Evolutionary conservation across 2,113 vertebrate genomes (phyloP), one percentile per base, ranked within the genome.

Genomic region (Brachyhypopomus occidentalis): DNA sequence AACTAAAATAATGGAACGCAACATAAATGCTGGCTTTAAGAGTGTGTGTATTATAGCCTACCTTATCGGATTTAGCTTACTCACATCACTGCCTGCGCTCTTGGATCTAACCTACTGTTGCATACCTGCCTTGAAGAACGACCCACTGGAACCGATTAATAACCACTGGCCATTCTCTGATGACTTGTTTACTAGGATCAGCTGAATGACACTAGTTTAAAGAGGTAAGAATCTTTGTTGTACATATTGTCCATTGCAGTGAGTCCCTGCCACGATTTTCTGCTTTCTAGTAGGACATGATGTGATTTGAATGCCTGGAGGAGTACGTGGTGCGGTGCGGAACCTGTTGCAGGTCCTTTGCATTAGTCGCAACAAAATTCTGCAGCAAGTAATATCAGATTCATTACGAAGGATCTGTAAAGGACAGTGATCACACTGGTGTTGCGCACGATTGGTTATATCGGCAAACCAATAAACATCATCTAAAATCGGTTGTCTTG

Each of bases 151-250:
- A 38, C 19, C 17, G 2, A 19, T 30, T 30, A 30, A 30, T 30
- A 30, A 30, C 30, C 30, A 30, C 30, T 67, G 64, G 64, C 64
- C 34, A 30, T 36, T 58, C 20, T 17, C 23, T 72, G 22, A n/a
- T 2, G 36, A 60, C 74, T 25, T 34, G n/a, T 79, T 14, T 22
- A 55, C 48, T 77, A 34, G 20, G n/a, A 36, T 67, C 63, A 30
- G 6, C 52, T 36, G 64, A 17, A 38, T 69, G 45, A 14, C 45
- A 14, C 14, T 16, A 72, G 23, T 48, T 36, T 48, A 62, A n/a
- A 5, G 22, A 74, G 79, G 79, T 80, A 74, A 80, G 79, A 3
- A 19, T 27, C 41, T 66, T 66, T 8, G 34, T 38, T 36, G 41
- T 45, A 45, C 41, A 45, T 45, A 45, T 52, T 66, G 25, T 30